Evolutionary conservation across 2,888 invertebrate genomes (phyloP).

Genomic region (Tortricodes alternella): DNA sequence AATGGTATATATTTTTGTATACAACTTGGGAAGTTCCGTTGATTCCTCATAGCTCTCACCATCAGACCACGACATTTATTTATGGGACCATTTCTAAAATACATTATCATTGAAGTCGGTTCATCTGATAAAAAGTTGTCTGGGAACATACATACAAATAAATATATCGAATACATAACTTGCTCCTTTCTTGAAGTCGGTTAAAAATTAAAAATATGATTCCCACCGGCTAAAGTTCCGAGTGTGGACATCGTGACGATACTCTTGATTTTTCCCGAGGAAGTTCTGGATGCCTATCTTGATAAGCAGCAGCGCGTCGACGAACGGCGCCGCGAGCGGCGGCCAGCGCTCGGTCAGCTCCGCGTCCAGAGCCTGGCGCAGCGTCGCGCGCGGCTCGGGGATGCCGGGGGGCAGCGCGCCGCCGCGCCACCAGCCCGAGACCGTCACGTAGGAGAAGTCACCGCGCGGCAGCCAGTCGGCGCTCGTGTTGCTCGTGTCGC

Average conservation of each 20-base stretch:
- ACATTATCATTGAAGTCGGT: no score
- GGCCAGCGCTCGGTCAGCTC: constrained; percentile 35
- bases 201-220: neutral
- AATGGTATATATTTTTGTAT: no score
- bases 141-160: no score
- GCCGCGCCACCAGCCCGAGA: constrained; percentile 42
- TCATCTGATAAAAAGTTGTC: no score
- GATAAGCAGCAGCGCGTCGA: constrained; percentile 41
- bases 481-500: no score
- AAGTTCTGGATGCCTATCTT: constrained; percentile 18
- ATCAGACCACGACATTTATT: no score
- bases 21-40: no score
- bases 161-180: no score
- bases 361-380: neutral
- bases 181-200: no score
- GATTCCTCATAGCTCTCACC: no score
- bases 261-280: constrained; percentile 20
- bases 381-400: constrained; percentile 13
- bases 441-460: constrained; percentile 35
- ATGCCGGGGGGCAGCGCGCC: neutral
- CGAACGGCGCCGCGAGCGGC: constrained; percentile 35
- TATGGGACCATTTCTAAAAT: no score
- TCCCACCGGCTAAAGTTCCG: neutral
- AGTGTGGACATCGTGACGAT: constrained; percentile 30
- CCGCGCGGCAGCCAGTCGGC: neutral